These are phyloP conservation scores for Zophobas morio DNA, from an alignment of 1,140 invertebrate species.

Conservation along the genomic window DNA sequence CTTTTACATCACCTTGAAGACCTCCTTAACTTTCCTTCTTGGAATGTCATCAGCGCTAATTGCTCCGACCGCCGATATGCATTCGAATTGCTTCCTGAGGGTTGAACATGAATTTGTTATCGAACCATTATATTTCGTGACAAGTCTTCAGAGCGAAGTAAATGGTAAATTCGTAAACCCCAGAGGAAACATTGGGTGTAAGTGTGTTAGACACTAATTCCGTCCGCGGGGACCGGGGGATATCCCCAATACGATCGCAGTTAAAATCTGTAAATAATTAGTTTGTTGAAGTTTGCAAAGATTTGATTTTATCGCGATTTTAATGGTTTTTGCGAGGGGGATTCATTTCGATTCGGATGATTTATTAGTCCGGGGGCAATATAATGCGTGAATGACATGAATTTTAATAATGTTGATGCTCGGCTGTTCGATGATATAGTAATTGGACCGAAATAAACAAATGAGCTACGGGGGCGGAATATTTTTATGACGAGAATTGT, in stretches of 20 bases:
- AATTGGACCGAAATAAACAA: not conserved
- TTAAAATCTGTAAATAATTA: slow-evolving; percentile 9
- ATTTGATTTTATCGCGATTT: slow-evolving; percentile 6
- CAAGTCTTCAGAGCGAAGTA: slow-evolving; percentile 21
- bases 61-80: slow-evolving; percentile 15
- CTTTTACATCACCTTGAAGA: slow-evolving; percentile 8
- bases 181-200: slow-evolving; percentile 25
- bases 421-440: not conserved
- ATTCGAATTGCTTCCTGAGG: slow-evolving; percentile 26
- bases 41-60: slow-evolving; percentile 28
- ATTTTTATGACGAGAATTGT: not conserved
- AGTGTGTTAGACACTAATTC: slow-evolving; percentile 27
- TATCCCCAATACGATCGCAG: slow-evolving; percentile 10
- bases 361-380: slow-evolving; percentile 1
- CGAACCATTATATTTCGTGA: slow-evolving; percentile 27
- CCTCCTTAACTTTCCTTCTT: slow-evolving; percentile 20
- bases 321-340: not conserved
- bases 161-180: slow-evolving; percentile 10
- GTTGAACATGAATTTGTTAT: slow-evolving; percentile 29
- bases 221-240: not conserved
- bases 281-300: slow-evolving; percentile 5
- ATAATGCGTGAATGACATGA: slow-evolving; percentile 5
- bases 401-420: slow-evolving; percentile 14
- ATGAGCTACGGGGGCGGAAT: not conserved
- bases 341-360: not conserved